Conservation (phyloP, 1,140 invertebrate species). For the Zaprionus ghesquierei region DNA sequence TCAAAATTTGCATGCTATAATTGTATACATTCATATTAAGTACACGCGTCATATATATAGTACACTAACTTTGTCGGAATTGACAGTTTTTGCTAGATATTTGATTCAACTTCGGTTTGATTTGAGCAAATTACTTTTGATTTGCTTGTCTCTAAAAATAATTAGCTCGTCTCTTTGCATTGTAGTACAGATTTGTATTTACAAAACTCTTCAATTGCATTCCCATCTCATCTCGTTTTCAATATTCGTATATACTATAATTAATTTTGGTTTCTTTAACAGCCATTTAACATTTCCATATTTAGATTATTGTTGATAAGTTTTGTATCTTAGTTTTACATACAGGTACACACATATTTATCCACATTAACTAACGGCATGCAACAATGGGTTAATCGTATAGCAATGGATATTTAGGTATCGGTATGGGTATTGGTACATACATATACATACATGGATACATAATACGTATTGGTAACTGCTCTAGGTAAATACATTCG, state of each 20-base stretch:
- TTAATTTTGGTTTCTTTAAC: slow-evolving; percentile 45
- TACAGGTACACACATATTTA: slow-evolving; percentile 67
- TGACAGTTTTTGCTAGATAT: slow-evolving; percentile 55
- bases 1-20: slow-evolving; percentile 20
- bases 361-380: slow-evolving; percentile 45
- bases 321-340: slow-evolving; percentile 43
- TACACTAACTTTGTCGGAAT: slow-evolving; percentile 53
- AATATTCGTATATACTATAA: slow-evolving; percentile 14
- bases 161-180: slow-evolving; percentile 9
- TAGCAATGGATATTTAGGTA: no score
- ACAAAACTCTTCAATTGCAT: slow-evolving; percentile 36
- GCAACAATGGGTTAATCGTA: slow-evolving; percentile 48
- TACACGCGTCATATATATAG: not conserved
- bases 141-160: slow-evolving; percentile 21
- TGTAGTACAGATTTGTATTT: slow-evolving; percentile 19
- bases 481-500: slow-evolving; percentile 56
- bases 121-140: slow-evolving; percentile 58
- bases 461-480: slow-evolving; percentile 21
- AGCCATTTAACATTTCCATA: slow-evolving; percentile 68
- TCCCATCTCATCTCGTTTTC: slow-evolving; percentile 21
- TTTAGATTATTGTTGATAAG: slow-evolving; percentile 61
- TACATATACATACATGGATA: no score
- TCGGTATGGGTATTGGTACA: slow-evolving; percentile 13
- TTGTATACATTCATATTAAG: slow-evolving; percentile 1
- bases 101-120: slow-evolving; percentile 34